Evolutionary conservation across 1,140 invertebrate species (phyloP), one percentile per base, ranked within the genome.

Genomic region (Anthonomus grandis): DNA sequence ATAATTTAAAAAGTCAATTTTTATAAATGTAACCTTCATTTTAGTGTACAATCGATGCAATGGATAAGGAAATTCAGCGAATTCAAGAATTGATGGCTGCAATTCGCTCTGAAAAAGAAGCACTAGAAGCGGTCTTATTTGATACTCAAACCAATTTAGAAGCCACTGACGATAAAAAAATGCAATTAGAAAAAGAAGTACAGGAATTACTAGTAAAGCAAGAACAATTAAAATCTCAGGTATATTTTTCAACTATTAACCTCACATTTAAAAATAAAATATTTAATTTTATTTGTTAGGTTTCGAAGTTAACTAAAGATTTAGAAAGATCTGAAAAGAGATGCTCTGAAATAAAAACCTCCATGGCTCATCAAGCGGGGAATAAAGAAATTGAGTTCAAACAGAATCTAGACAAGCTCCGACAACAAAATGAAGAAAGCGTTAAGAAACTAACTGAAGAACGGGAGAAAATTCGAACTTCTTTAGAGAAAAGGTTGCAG

Each of bases 91-190:
- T 89, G 45, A 65, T 91, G 0, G 86, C 87, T 0, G 82, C 86
- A 0, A 71, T 87, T 19, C 77, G 88, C 9, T 83, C 83, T 1
- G 89, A 93, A 68, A 92, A 92, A 72, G 87, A 90, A 70, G 84
- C 87, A 0, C 71, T 93, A 3, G 89, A 92, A 72, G 87, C 85
- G 5, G 84, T 90, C 9, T 72, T 91, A 2, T 91, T 90, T 64
- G 87, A 91, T 59, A 86, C 87, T 0, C 86, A 89, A 64, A 88
- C 85, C 18, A 85, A 86, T 67, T 69, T 92, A 17, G 89, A 91
- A 70, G 79, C 83, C 15, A 81, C 83, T 0, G 87, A 90, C 37
- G 79, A 79, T 17, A 85, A 83, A 65, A 80, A 86, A 23, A 73
- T 76, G 27, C 86, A 90, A 57, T 66, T 90, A 8, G 88, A 91